phyloP scores from a whole-genome alignment of 1,140 invertebrate species.

The Zophobas atratus region DNA sequence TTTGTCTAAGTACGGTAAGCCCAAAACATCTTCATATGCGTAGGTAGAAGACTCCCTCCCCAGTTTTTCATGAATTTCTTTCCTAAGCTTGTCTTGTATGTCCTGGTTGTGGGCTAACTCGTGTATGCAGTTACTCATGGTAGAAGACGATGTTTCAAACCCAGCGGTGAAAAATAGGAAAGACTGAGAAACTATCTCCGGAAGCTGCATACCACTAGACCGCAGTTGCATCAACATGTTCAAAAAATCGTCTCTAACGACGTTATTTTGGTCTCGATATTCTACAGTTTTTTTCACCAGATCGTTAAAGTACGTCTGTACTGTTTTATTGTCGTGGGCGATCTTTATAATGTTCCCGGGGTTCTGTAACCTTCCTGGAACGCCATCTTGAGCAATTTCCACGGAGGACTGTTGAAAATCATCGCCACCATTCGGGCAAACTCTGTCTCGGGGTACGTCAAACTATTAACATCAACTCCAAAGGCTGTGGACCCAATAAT shows the following conservation, averaged over 20 bases:
- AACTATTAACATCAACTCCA: constrained; percentile 69
- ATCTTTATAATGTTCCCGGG: constrained; percentile 38
- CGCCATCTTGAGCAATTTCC: constrained; percentile 59
- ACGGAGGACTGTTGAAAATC: constrained; percentile 35
- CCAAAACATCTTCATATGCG: constrained; percentile 72
- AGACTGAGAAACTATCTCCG: constrained; percentile 63
- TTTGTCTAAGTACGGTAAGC: constrained; percentile 72
- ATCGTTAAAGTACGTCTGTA: constrained; percentile 67
- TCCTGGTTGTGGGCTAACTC: constrained; percentile 74
- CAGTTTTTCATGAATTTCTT: constrained; percentile 72
- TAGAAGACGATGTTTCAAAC: constrained; percentile 77
- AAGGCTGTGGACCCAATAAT: constrained; percentile 63
- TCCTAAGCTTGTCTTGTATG: constrained; percentile 72
- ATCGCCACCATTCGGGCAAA: constrained; percentile 58
- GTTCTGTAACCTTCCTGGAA: constrained; percentile 48
- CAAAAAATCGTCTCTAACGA: constrained; percentile 69
- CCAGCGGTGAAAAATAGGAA: constrained; percentile 72
- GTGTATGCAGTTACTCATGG: constrained; percentile 72
- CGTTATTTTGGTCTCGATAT: constrained; percentile 67
- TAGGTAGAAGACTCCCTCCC: constrained; percentile 68
- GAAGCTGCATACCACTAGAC: constrained; percentile 4
- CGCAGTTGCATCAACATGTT: constrained; percentile 66
- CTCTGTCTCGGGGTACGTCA: constrained; percentile 65
- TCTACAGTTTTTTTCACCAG: constrained; percentile 67
- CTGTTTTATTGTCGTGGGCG: constrained; percentile 43